Base-by-base conservation (phyloP, 2,888 invertebrate genomes). In the Osmoderma eremita region DNA sequence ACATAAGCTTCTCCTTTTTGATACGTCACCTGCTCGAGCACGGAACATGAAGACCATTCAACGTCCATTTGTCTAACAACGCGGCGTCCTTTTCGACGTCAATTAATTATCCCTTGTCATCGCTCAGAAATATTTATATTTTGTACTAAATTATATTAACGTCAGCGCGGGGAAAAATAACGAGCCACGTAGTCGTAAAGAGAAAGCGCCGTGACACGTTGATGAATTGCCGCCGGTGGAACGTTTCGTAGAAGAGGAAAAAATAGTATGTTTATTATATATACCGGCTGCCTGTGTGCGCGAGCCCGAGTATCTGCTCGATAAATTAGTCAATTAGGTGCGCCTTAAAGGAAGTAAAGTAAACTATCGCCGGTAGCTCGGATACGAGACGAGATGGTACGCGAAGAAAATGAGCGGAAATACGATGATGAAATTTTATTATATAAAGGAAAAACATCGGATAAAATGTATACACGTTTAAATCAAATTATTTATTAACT, bases 291-390 rank as follows among this genome's bases (percentile, higher is more conserved):
- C 30, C 30, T 30, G 1, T 30, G 30, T 10, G 30, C 30, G 8
- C 30, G 30, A 30, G 30, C 30, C 30, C 30, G 3, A 30, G 30
- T 30, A 30, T 56, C 18, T 30, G 41, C 20, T 41, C 56, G 39
- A 56, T 22, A 56, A 42, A 56, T 56, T 56, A 56, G 42, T 41
- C 56, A 56, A 56, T 56, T 56, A 56, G 30, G 30, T 30, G 10
- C 30, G 30, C 30, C 30, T 1, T 30, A 30, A 30, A 30, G 30
- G 30, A 30, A 10, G 30, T 30, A 10, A 30, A 10, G 30, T 30
- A 30, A 30, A 30, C 30, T 30, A 30, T 30, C 30, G 30, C 30
- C 30, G 30, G 8, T 30, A 6, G 30, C 10, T 30, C 30, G 30
- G 30, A 30, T 30, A 10, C 5, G 10, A 30, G 30, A 30, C 30